These are phyloP conservation scores for Sciurus carolinensis DNA, from an alignment of 2,797 vertebrate genomes.

Conservation along the genomic window DNA sequence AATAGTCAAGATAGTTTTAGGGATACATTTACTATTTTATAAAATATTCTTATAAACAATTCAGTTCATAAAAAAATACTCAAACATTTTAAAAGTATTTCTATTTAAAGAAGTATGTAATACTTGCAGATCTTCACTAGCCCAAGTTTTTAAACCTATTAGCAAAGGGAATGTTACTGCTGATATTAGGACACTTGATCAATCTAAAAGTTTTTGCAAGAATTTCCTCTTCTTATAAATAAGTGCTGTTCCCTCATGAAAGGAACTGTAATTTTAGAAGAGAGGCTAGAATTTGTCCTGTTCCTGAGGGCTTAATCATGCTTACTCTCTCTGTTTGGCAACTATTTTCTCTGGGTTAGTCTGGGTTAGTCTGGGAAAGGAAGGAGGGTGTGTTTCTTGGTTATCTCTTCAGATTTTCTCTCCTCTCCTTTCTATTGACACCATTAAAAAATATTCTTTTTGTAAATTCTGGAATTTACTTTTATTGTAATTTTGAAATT, in stretches of 20 bases:
- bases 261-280: slow-evolving; percentile 12
- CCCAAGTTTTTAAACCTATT: slow-evolving; percentile 14
- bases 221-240: neutral
- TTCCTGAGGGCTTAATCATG: neutral
- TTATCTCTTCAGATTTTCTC: neutral
- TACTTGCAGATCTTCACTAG: slow-evolving; percentile 27
- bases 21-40: neutral
- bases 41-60: slow-evolving; percentile 28
- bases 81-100: neutral
- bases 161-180: neutral
- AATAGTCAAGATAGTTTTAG: slow-evolving; percentile 23
- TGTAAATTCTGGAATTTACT: neutral
- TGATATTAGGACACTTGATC: neutral
- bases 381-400: neutral
- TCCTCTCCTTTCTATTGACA: neutral
- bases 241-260: slow-evolving; percentile 23
- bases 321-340: neutral
- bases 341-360: neutral
- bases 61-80: slow-evolving; percentile 35
- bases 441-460: neutral
- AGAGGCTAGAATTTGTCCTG: neutral
- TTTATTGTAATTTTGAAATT: slow-evolving; percentile 33
- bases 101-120: neutral
- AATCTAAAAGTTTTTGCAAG: neutral
- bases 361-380: neutral